Evolutionary conservation across 2,888 invertebrate genomes (phyloP), one percentile per base, ranked within the genome.

Genomic region (Tortricodes alternella): DNA sequence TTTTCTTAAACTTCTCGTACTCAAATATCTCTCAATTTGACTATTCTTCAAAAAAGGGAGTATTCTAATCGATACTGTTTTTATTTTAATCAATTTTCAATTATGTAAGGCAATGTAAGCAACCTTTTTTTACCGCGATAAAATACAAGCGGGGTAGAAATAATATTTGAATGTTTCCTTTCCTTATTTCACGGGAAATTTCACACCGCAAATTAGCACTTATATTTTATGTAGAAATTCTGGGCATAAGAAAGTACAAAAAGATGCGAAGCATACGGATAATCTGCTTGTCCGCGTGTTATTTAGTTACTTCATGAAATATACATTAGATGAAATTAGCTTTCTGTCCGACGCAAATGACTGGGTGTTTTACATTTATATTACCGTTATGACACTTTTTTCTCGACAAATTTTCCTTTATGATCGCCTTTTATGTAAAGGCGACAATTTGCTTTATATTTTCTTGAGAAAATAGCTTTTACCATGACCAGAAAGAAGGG

Each of bases 311-410:
- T 62, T 60, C 65, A 73, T 78, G 73, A 78, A 80, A 80, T 77
- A 80, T 74, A 74, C 72, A 81, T 80, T 74, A 78, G 73, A 21
- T 57, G 62, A 69, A 76, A 80, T 81, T 80, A 80, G 76, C 71
- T 64, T 61, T 57, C 57, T 53, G 62, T 55, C 58, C 55, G 29
- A n/a, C 29, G 37, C 43, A 43, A 53, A 58, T 19, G 75, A 73
- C 71, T 65, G 62, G 65, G 57, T 64, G 69, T 53, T 80, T 78
- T 73, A 71, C 76, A 78, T 80, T 77, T 80, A 76, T 78, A 76
- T 74, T 71, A 65, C 69, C 19, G 58, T 53, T 62, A 62, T 69
- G 67, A 63, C 68, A 71, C 67, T 70, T 68, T 71, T 66, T 56
- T 53, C 46, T 39, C 41, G 37, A 55, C 52, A 52, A 59, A 57